Percentiles rank a stretch among this genome's conserved stretches.
Conservation (phyloP, 2,888 invertebrate genomes). For the Lithophane semibrunnea region DNA sequence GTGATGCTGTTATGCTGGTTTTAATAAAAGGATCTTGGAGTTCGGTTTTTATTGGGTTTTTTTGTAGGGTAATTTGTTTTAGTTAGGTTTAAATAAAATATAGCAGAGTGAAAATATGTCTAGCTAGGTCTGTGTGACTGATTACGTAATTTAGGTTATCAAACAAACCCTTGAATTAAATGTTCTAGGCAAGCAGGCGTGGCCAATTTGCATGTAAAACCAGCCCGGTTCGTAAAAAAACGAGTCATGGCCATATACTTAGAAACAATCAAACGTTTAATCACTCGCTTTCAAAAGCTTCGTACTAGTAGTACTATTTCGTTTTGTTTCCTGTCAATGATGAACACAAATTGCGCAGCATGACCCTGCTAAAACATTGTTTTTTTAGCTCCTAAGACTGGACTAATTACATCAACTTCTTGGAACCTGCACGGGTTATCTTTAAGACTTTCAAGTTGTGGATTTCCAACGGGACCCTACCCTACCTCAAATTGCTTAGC, state of each 20-base stretch:
- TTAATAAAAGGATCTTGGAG: not conserved
- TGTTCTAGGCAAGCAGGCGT: not conserved
- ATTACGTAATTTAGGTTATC: too few species aligned
- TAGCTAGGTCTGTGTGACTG: too few species aligned
- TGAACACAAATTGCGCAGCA: slow-evolving; percentile 27
- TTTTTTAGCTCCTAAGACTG: slow-evolving; percentile 8
- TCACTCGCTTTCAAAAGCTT: not conserved
- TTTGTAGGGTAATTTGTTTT: not conserved
- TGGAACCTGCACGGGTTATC: not conserved
- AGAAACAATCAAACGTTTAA: too few species aligned
- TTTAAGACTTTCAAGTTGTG: not conserved
- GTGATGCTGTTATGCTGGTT: not conserved
- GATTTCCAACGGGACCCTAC: too few species aligned
- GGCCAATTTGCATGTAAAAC: not conserved
- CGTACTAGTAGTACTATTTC: not conserved
- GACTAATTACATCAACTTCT: not conserved
- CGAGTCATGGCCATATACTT: too few species aligned
- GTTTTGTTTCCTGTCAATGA: not conserved
- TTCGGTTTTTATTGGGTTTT: not conserved
- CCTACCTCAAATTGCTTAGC: too few species aligned
- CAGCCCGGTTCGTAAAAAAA: too few species aligned
- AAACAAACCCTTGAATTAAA: too few species aligned
- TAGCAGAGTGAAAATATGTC: too few species aligned
- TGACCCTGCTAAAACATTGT: slow-evolving; percentile 19
- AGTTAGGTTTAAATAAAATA: too few species aligned